Evolutionary conservation across 1,140 invertebrate genomes (phyloP).

Genomic region (Coptotermes formosanus): DNA sequence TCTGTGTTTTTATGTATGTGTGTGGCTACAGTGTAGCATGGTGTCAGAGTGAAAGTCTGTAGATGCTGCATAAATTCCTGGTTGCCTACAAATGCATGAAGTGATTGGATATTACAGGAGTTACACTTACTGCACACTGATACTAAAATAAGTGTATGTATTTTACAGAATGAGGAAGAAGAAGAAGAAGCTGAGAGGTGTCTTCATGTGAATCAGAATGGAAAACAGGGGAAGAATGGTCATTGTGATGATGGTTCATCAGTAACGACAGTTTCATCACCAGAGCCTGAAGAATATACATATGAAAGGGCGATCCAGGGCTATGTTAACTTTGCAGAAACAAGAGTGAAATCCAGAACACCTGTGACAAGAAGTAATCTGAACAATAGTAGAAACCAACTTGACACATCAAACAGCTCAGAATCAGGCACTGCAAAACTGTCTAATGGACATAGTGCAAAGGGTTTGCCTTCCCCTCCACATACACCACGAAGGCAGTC

Average conservation of each 20-base stretch:
- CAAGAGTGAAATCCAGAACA: constrained; percentile 38
- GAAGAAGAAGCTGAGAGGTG: constrained; percentile 31
- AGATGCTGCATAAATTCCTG: too few relatives aligned
- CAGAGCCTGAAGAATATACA: constrained; percentile 65
- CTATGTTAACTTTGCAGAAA: constrained; percentile 68
- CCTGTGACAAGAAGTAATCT: constrained; percentile 11
- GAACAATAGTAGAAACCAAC: neutral
- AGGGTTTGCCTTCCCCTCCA: constrained; percentile 22
- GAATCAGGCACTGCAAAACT: neutral
- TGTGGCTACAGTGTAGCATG: too few relatives aligned
- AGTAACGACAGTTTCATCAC: constrained; percentile 38
- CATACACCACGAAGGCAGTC: constrained; percentile 23
- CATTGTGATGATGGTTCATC: constrained; percentile 35
- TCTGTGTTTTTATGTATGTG: too few relatives aligned
- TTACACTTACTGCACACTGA: too few relatives aligned
- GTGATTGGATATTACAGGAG: too few relatives aligned
- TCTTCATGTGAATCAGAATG: constrained; percentile 27
- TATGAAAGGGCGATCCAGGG: constrained; percentile 83
- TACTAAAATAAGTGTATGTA: neutral
- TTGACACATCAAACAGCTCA: neutral
- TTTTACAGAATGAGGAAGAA: constrained; percentile 29
- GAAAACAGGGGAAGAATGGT: constrained; percentile 25
- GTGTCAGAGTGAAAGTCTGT: too few relatives aligned
- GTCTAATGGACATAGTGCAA: constrained; percentile 13
- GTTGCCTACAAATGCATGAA: too few relatives aligned